phyloP scores from a whole-genome alignment of 2,113 vertebrate genomes.

The Loxodonta africana region DNA sequence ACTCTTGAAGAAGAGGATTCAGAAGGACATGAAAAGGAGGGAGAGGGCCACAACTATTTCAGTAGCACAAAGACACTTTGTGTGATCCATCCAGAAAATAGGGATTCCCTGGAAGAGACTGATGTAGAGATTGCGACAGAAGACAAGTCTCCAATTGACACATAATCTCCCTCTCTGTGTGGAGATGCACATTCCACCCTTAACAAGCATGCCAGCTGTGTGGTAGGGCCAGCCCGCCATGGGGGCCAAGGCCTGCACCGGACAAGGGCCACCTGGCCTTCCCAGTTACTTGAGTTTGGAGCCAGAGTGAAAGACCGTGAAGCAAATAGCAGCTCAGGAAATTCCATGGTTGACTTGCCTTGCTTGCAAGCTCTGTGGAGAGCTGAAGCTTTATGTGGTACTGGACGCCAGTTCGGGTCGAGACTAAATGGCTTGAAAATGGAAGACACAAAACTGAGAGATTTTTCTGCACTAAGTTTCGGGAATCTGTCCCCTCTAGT shows the following conservation, averaged over 20 bases:
- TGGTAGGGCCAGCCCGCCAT: conserved; percentile 87
- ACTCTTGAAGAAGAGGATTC: conserved; percentile 94
- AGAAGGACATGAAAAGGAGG: conserved; percentile 94
- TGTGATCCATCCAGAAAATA: conserved; percentile 81
- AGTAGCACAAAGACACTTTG: conserved; percentile 89
- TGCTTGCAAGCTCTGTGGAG: conserved; percentile 79
- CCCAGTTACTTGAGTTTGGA: conserved; percentile 95
- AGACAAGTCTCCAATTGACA: conserved; percentile 95
- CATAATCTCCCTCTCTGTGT: conserved; percentile 90
- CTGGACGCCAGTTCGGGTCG: conserved; percentile 86
- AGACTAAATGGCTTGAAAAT: conserved; percentile 87
- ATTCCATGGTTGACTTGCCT: conserved; percentile 89
- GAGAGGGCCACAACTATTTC: conserved; percentile 89
- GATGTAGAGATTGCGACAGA: conserved; percentile 91
- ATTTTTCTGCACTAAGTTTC: conserved; percentile 91
- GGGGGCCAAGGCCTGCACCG: conserved; percentile 89
- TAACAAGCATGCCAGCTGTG: conserved; percentile 86
- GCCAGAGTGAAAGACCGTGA: conserved; percentile 88
- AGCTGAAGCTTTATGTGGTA: conserved; percentile 68
- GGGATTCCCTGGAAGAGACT: conserved; percentile 83
- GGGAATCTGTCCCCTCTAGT: conserved; percentile 82
- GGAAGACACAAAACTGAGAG: conserved; percentile 93
- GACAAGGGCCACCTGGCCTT: conserved; percentile 88
- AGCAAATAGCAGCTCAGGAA: conserved; percentile 95
- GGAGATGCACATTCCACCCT: conserved; percentile 81